Percentiles rank a stretch among this genome's conserved stretches.
Evolutionary conservation across 2,113 vertebrate species (phyloP).

Genomic region (Dasypus novemcinctus): DNA sequence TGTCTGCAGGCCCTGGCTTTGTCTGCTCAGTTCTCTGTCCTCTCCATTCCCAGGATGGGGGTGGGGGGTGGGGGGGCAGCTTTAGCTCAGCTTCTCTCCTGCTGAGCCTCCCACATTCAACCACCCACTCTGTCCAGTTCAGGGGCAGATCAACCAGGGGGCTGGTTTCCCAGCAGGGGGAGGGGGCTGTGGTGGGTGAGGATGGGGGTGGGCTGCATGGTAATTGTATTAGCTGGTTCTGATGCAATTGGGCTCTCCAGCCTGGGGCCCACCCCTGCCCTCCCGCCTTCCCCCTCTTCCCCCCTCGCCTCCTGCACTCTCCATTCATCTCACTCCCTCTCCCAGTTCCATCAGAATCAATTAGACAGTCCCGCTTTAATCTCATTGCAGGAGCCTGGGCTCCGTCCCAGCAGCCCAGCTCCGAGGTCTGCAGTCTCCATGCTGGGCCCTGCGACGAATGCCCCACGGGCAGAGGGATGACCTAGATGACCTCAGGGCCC

Average conservation of each 20-base stretch:
- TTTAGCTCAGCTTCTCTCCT: background rate
- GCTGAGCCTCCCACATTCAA: background rate
- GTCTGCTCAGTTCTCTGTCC: slow-evolving; percentile 35
- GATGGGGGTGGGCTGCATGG: background rate
- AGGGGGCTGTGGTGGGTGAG: background rate
- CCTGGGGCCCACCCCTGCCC: background rate
- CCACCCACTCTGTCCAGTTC: background rate
- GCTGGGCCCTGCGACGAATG: background rate
- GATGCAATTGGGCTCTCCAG: slow-evolving; percentile 61
- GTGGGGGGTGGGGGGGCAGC: no score
- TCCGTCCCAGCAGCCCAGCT: slow-evolving; percentile 57
- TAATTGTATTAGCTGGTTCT: slow-evolving; percentile 46
- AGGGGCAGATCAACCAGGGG: background rate
- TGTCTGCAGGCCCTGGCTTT: background rate
- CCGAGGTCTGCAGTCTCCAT: slow-evolving; percentile 37
- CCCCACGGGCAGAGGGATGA: slow-evolving; percentile 33
- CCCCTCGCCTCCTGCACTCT: background rate
- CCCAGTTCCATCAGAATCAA: slow-evolving; percentile 71
- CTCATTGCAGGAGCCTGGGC: slow-evolving; percentile 71
- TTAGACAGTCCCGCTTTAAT: slow-evolving; percentile 74
- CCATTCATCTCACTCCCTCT: slow-evolving; percentile 58
- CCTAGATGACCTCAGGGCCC: slow-evolving; percentile 22
- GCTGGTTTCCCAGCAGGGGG: slow-evolving; percentile 40
- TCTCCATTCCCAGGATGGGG: background rate
- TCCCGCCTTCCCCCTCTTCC: background rate